Percentiles rank a stretch among this genome's conserved stretches.
phyloP scores from a whole-genome alignment of 2,888 invertebrate genomes.

The Cataglyphis rosenhaueri region DNA sequence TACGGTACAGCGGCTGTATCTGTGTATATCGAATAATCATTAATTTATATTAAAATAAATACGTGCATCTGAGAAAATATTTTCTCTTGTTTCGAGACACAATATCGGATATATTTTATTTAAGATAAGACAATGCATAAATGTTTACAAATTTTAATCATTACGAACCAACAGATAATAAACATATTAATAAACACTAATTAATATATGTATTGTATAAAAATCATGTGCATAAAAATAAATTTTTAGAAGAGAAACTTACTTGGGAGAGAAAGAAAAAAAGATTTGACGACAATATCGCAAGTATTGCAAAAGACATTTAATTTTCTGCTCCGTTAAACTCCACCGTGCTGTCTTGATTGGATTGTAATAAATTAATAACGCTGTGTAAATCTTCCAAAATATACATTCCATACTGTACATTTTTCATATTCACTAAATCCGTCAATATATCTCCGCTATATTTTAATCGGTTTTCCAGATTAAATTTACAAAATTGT shows the following conservation, averaged over 20 bases:
- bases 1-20: background rate
- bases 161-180: background rate
- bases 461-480: constrained; percentile 12
- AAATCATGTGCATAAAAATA: background rate
- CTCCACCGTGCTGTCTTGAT: constrained; percentile 4
- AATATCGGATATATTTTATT: background rate
- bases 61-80: background rate
- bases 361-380: constrained; percentile 40
- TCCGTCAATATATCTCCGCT: constrained; percentile 14
- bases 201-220: background rate
- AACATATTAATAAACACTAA: background rate
- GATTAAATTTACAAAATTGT: constrained; percentile 17
- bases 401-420: background rate
- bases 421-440: constrained; percentile 7
- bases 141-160: background rate
- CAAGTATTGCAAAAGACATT: background rate
- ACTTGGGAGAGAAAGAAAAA: background rate
- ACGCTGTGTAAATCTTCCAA: constrained; percentile 11
- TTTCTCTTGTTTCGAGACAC: background rate
- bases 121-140: background rate
- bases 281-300: constrained; percentile 7
- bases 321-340: constrained; percentile 24
- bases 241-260: background rate
- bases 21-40: constrained; percentile 8
- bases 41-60: background rate